Base-by-base conservation (phyloP, 2,113 vertebrate species). In the Herpetotheres cachinnans region DNA sequence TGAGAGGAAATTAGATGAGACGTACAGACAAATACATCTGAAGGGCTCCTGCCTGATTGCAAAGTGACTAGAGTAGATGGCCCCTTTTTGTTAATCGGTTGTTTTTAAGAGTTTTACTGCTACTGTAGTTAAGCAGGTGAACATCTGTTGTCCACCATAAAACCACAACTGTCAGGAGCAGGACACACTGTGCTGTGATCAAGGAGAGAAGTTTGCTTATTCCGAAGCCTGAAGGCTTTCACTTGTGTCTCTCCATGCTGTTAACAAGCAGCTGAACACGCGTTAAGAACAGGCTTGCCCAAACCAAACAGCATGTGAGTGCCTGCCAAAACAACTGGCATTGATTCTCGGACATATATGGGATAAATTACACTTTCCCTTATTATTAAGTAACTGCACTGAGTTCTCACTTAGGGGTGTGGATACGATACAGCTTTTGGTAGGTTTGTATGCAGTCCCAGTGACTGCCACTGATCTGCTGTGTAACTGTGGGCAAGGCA, bases 101-200 rank as follows among this genome's bases (percentile, higher is more conserved):
- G n/a, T 70, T 89, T 89, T 56, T 16, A 92, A 65, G 71, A 80
- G 18, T 74, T 93, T 90, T 91, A n/a, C 73, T n/a, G 84, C 96
- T 97, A 93, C 95, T 90, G 93, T 58, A 72, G 89, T 91, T 94
- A 91, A 87, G 54, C 73, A 82, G 91, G 95, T 93, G 94, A 97
- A 94, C 95, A 94, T 97, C 93, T 97, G 95, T 34, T 1, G 32
- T 44, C 95, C 93, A 58, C 62, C 80, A 46, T 61, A 94, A 97
- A 96, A 74, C 62, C 47, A 42, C 70, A 73, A 34, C 73, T 82
- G 46, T 87, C 58, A 85, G 62, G 58, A 89, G 38, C 58, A 72
- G 58, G 56, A 85, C 73, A 50, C 13, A 29, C 58, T 70, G 49
- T 0, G 0, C 42, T 58, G 54, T 79, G 89, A 96, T 72, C 86